A percentile compares a stretch with the other conserved stretches of the same genome.
Evolutionary conservation across 2,113 vertebrate genomes (phyloP).

Genomic region (Colius striatus): DNA sequence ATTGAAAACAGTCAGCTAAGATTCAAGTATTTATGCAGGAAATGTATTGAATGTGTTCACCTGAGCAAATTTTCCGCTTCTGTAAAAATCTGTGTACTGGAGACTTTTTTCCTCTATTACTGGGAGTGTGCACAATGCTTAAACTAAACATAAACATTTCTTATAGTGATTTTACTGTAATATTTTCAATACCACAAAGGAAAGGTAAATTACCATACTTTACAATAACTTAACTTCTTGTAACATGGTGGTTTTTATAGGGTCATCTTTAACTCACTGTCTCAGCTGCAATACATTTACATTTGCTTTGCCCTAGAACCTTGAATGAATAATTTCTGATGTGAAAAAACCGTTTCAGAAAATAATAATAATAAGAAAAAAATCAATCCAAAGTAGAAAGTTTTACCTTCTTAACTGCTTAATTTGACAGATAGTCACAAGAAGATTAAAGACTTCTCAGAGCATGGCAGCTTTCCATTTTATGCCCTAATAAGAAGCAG

Average conservation of each 20-base stretch:
- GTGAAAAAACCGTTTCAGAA: not conserved
- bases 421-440: not conserved
- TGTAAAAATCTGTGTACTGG: not conserved
- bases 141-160: not conserved
- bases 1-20: not conserved
- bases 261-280: not conserved
- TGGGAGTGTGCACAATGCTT: not conserved
- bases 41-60: not conserved
- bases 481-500: not conserved
- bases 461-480: not conserved
- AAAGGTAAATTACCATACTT: not conserved
- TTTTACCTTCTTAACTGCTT: not conserved
- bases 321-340: not conserved
- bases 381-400: not conserved
- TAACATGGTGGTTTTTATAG: not conserved
- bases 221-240: not conserved
- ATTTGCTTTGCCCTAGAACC: not conserved
- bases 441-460: not conserved
- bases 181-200: not conserved
- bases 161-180: not conserved
- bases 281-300: not conserved
- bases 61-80: not conserved
- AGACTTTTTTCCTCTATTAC: not conserved
- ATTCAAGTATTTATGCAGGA: not conserved
- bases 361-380: not conserved